Evolutionary conservation across 2,113 vertebrate species (phyloP), one percentile per base, ranked within the genome.

Genomic region (Galemys pyrenaicus): DNA sequence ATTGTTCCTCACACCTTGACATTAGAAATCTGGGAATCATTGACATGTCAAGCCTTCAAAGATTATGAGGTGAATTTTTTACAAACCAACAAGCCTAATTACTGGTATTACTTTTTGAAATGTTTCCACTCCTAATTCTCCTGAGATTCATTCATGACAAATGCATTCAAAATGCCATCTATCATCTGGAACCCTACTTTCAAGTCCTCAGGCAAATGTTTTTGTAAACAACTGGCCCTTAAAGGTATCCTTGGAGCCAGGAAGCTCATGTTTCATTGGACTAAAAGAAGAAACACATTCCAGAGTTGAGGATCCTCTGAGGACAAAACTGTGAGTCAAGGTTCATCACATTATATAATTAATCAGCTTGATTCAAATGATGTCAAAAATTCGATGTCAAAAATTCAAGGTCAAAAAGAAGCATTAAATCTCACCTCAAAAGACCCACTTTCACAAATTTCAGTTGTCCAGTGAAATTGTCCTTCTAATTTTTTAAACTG

Each of bases 1-100:
- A n/a, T 93, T 93, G 54, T 41, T 95, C 89, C 56, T 93, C 65
- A 87, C 89, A 97, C 94, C 94, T 96, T 95, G 41, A 92, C 5
- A 87, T 92, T 54, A 84, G 79, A 92, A 91, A 93, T 96, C 62
- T 94, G 83, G 89, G 64, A 95, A 54, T 93, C 71, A 84, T 62
- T 58, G 73, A 62, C n/a, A 60, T 49, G 5, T 78, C 54, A 79
- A 94, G 70, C 2, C 28, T 95, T 92, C 51, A 91, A 95, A 91
- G 49, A 74, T 28, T 89, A 32, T 16, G 7, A 91, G 32, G 16
- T 10, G 91, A 71, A 83, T 58, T 96, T 95, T 95, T 95, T 46
- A 91, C 67, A 77, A 86, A 56, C 9, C 35, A 88, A 84, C 19
- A 32, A 80, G 11, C 54, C 19, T 95, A 79, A 91, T 95, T 95